A percentile compares a stretch with the other conserved stretches of the same genome.
Conservation (phyloP, 2,888 invertebrate species). For the Pseudococcus longispinus region DNA sequence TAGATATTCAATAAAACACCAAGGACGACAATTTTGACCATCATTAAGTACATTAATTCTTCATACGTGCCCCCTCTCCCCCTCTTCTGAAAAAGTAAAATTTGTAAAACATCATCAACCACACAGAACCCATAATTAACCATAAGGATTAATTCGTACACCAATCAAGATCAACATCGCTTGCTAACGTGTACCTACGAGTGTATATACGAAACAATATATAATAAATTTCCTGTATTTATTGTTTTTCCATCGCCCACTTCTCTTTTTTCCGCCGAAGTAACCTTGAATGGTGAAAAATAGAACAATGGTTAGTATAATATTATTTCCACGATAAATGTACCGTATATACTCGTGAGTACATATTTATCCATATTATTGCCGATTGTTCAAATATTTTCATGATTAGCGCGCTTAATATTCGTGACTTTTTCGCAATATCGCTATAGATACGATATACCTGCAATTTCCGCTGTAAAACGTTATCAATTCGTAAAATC, state of each 20-base stretch:
- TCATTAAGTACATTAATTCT: neutral
- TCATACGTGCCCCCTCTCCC: neutral
- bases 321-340: neutral
- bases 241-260: constrained; percentile 3
- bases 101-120: neutral
- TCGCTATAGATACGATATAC: neutral
- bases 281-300: neutral
- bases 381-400: constrained; percentile 16
- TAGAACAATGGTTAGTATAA: neutral
- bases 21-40: too few relatives aligned
- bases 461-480: neutral
- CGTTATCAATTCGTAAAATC: neutral
- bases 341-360: neutral
- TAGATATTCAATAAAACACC: too few relatives aligned
- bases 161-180: neutral
- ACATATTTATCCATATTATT: neutral
- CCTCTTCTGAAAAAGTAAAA: neutral
- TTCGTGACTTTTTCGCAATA: constrained; percentile 18
- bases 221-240: neutral
- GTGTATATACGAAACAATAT: neutral
- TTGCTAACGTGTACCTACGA: neutral
- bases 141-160: neutral
- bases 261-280: neutral
- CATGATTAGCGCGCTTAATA: neutral
- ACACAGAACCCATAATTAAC: neutral